Evolutionary conservation across 2,113 vertebrate genomes (phyloP), one percentile per base, ranked within the genome.

Genomic region (Mola mola): DNA sequence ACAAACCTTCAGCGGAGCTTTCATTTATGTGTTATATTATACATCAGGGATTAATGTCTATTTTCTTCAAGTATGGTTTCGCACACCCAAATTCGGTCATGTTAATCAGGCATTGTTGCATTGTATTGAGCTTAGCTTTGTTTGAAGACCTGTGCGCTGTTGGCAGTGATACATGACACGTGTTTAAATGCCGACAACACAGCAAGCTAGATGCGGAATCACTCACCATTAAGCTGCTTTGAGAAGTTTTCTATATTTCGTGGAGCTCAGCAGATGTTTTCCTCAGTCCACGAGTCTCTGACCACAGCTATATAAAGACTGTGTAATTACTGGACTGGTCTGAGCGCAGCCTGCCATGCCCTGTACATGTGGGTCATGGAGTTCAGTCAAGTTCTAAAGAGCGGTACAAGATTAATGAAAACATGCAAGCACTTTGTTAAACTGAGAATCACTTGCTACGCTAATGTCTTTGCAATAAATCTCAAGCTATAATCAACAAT

Each of bases 251-350:
- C 52, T 60, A 69, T 17, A 29, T 60, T 68, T 38, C 62, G 60
- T 50, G 34, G 40, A 67, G 61, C 21, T 13, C 50, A 59, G 72
- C 81, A 87, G 79, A 82, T 85, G 81, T 84, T 84, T 79, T 69
- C 21, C 43, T 61, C 48, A 26, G 77, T 76, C 74, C 52, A 55
- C 60, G 49, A 79, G 44, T 66, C 66, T 44, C 41, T 56, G 70
- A 85, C 88, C 90, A 82, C 82, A 86, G 78, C 84, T 89, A 88
- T 85, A 86, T 87, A 86, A 77, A 88, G 85, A 52, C 52, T 29
- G 52, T 51, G 17, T 89, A 89, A 90, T 89, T 87, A 89, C 75
- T 75, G 81, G 79, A 84, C 75, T 66, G 82, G 70, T 58, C 87
- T 72, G 67, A 79, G 60, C 37, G 16, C 13, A 20, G 57, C 15